These are phyloP conservation scores for Ranitomeya imitator DNA, from an alignment of 2,113 vertebrate species.

Conservation along the genomic window DNA sequence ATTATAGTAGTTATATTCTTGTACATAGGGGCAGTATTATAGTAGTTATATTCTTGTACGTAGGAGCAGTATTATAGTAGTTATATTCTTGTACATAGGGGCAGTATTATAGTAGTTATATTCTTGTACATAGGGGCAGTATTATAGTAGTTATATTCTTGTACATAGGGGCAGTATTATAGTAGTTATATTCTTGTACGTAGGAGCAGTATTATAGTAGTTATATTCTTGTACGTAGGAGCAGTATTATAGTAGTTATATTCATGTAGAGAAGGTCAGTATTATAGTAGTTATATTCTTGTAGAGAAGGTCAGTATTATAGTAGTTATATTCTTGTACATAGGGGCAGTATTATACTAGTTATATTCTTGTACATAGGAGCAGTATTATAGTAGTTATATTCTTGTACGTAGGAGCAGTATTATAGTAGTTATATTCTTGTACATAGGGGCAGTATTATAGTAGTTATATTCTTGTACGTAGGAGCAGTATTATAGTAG, in stretches of 20 bases:
- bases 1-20: too few species aligned
- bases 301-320: too few species aligned
- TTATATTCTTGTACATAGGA: not conserved
- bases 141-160: not conserved
- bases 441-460: not conserved
- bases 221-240: not conserved
- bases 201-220: not conserved
- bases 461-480: too few species aligned
- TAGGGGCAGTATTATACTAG: not conserved
- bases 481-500: too few species aligned
- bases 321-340: too few species aligned
- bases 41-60: too few species aligned
- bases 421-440: not conserved
- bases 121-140: too few species aligned
- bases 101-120: too few species aligned
- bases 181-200: not conserved
- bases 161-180: slow-evolving; percentile 1
- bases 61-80: too few species aligned
- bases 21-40: too few species aligned
- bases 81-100: too few species aligned
- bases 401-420: not conserved
- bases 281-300: too few species aligned
- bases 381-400: not conserved
- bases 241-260: not conserved
- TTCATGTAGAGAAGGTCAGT: not conserved